These are phyloP conservation scores for Sphenodon punctatus DNA, from an alignment of 2,797 vertebrate genomes.

Conservation along the genomic window DNA sequence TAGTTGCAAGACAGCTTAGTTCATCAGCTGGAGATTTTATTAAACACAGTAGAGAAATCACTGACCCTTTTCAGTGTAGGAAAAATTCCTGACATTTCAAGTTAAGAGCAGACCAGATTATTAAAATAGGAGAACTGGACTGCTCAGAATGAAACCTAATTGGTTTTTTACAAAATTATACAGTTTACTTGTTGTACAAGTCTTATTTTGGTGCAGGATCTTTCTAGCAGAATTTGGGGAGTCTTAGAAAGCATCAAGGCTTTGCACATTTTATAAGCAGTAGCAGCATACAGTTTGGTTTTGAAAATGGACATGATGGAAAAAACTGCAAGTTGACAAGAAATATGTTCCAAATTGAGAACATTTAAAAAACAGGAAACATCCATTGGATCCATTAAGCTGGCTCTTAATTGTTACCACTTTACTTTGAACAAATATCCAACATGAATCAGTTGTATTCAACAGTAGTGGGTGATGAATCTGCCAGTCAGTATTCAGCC, in stretches of 20 bases:
- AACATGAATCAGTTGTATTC: conserved; percentile 35
- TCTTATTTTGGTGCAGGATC: background rate
- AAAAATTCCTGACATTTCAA: background rate
- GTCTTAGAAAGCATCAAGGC: background rate
- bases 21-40: background rate
- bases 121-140: background rate
- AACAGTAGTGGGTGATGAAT: background rate
- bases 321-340: conserved; percentile 23
- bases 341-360: conserved; percentile 20
- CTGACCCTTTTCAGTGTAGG: background rate
- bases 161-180: background rate
- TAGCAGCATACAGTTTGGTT: conserved; percentile 27
- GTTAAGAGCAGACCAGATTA: background rate
- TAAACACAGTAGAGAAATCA: background rate
- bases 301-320: conserved; percentile 20
- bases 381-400: conserved; percentile 39
- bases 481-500: background rate
- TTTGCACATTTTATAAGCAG: background rate
- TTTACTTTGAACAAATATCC: conserved; percentile 16
- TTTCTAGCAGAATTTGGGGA: background rate
- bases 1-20: background rate
- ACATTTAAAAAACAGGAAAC: conserved; percentile 22
- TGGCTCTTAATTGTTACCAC: conserved; percentile 20
- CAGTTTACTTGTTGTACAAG: background rate
- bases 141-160: background rate